Evolutionary conservation across 53 echinoderm and acorn worm genomes (phyloP).

Genomic region (Arbacia lixula): DNA sequence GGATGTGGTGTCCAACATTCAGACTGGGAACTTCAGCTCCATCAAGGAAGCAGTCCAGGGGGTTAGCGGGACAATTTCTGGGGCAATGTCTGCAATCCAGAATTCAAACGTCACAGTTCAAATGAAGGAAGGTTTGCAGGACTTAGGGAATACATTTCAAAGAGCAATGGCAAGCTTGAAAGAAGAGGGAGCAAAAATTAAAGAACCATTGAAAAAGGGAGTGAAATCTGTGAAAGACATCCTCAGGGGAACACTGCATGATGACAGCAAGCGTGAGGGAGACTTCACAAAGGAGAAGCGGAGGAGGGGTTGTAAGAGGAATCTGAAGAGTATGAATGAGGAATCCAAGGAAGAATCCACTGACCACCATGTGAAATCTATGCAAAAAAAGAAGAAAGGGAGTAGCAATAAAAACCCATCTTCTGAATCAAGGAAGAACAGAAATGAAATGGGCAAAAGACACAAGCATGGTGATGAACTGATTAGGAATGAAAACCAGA

Average conservation of each 20-base stretch:
- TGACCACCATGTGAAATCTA: neutral
- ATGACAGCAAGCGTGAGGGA: neutral
- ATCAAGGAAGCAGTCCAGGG: slow-evolving; percentile 24
- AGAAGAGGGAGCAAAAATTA: neutral
- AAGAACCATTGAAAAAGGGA: slow-evolving; percentile 34
- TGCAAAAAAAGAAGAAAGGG: slow-evolving; percentile 2
- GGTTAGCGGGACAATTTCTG: neutral
- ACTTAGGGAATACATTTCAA: slow-evolving; percentile 10
- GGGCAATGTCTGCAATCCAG: slow-evolving; percentile 48
- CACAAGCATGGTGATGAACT: neutral
- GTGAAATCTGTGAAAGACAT: slow-evolving; percentile 27
- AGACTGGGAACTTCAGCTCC: slow-evolving; percentile 21
- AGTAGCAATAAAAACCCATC: neutral
- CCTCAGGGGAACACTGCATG: neutral
- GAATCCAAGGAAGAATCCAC: no score
- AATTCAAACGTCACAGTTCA: slow-evolving; percentile 52
- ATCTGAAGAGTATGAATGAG: no score
- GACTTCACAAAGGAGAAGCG: neutral
- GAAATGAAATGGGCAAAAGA: neutral
- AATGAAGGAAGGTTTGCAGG: slow-evolving; percentile 42
- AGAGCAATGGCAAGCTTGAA: slow-evolving; percentile 2
- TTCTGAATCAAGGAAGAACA: no score
- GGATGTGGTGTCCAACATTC: slow-evolving; percentile 53
- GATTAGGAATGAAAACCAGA: neutral
- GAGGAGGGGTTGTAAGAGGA: no score